Percentiles rank a stretch among this genome's conserved stretches.
These are phyloP conservation scores for Cryptus viduatorius DNA, from an alignment of 2,888 invertebrate species.

Conservation along the genomic window DNA sequence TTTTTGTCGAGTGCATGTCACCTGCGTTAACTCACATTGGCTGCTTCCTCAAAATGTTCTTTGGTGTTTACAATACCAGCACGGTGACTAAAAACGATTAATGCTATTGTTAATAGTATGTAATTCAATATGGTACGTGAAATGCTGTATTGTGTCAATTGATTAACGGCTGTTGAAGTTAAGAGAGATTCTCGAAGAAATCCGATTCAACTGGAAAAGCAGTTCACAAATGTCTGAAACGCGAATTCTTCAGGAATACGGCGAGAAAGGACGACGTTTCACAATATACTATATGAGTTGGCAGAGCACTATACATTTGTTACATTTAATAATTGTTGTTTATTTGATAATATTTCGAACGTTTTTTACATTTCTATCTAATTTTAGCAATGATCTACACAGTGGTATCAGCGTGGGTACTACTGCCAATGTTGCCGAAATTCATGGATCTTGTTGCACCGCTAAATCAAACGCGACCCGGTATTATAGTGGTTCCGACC, in stretches of 20 bases:
- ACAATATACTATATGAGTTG: conserved; percentile 2
- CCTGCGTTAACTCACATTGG: background rate
- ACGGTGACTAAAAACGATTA: background rate
- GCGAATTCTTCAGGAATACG: background rate
- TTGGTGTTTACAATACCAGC: background rate
- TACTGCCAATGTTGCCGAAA: background rate
- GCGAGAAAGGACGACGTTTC: conserved; percentile 5
- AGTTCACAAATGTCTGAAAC: background rate
- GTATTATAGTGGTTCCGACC: background rate
- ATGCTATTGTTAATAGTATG: too few species aligned
- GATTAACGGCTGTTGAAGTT: background rate
- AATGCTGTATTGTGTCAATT: background rate
- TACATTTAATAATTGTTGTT: background rate
- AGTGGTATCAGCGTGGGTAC: background rate
- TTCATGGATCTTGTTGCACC: background rate
- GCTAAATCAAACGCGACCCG: conserved; percentile 1
- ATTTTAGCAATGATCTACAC: background rate
- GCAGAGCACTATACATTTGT: background rate
- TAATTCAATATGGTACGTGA: background rate
- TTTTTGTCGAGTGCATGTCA: conserved; percentile 1
- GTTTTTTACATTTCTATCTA: background rate
- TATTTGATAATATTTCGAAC: background rate
- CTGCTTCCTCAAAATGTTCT: background rate
- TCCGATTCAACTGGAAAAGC: background rate
- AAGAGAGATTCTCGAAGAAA: conserved; percentile 1